Percentiles rank a stretch among this genome's conserved stretches.
Conservation (phyloP, 35 echinoderm and acorn worm species). For the Ophioderma brevispina region DNA sequence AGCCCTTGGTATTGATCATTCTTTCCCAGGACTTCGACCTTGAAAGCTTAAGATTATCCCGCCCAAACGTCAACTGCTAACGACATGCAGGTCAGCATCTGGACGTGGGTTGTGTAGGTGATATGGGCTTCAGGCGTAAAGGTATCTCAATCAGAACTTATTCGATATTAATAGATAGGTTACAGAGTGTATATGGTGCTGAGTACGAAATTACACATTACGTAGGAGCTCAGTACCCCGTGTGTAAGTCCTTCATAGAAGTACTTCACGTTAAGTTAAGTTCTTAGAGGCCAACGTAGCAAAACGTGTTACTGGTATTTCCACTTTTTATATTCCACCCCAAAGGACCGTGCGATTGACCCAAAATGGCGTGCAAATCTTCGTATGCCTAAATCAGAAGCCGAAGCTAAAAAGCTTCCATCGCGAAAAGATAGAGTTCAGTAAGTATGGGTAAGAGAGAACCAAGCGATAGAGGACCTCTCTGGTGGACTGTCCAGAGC, state of each 20-base stretch:
- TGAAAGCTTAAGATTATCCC: constrained; percentile 1
- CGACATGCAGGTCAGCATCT: constrained; percentile 20
- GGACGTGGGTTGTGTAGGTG: constrained; percentile 31
- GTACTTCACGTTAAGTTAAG: neutral
- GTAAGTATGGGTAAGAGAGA: neutral
- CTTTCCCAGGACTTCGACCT: neutral
- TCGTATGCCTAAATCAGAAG: neutral
- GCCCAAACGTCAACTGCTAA: neutral
- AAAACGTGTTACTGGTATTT: neutral
- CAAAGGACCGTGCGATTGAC: neutral
- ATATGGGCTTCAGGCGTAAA: constrained; percentile 22
- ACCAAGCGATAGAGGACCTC: neutral
- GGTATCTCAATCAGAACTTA: neutral
- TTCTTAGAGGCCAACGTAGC: neutral
- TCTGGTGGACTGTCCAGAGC: neutral
- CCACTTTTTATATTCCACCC: constrained; percentile 7
- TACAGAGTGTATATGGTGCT: neutral
- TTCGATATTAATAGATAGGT: neutral
- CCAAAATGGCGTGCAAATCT: neutral
- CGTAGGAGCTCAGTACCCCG: neutral
- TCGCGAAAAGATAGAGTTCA: neutral
- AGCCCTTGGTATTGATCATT: constrained; percentile 13
- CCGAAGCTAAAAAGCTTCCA: neutral
- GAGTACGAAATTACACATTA: neutral
- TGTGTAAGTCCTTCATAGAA: neutral